Evolutionary conservation across 2,113 vertebrate species (phyloP), one percentile per base, ranked within the genome.

Genomic region (Passer domesticus): DNA sequence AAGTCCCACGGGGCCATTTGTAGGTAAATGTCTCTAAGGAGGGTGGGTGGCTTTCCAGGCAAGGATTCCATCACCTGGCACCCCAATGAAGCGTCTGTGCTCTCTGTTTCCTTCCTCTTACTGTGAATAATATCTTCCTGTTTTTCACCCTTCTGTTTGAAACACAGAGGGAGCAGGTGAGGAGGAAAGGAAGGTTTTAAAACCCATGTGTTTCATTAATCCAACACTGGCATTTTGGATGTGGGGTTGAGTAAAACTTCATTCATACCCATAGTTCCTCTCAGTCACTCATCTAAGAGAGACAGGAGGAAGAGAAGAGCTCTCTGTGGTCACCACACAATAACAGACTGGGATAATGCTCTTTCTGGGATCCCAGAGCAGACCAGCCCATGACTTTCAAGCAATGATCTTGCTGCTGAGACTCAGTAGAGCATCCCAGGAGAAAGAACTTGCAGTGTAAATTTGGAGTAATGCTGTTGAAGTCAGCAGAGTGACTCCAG

Each of bases 211-310:
- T 95, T 92, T 62, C 31, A 56, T 83, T 77, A 83, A 85, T 87
- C 90, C 47, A 58, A 39, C 44, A 72, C 19, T 31, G 39, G 24
- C 18, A 47, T 94, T 52, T 84, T 91, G 88, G 76, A 68, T 30
- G 70, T 79, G 86, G 83, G 88, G 89, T 94, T 93, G 94, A 95
- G 89, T 95, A 96, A 96, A 95, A 92, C 93, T 63, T 58, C 93
- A 95, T 75, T 94, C 21, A 9, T 78, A 35, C 5, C 63, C 44
- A 2, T 63, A 18, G 24, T 66, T 91, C 91, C 74, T 87, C 83
- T 83, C 66, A 67, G 0, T 62, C 68, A n/a, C 25, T 63, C 43
- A 11, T 22, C 43, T 43, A 10, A 91, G 83, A 70, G 72, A 58
- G 58, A 41, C 23, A 44, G 59, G 76, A 86, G 72, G 67, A 89